These are phyloP conservation scores for Nasua narica DNA, from an alignment of 2,797 vertebrate species.

Conservation along the genomic window DNA sequence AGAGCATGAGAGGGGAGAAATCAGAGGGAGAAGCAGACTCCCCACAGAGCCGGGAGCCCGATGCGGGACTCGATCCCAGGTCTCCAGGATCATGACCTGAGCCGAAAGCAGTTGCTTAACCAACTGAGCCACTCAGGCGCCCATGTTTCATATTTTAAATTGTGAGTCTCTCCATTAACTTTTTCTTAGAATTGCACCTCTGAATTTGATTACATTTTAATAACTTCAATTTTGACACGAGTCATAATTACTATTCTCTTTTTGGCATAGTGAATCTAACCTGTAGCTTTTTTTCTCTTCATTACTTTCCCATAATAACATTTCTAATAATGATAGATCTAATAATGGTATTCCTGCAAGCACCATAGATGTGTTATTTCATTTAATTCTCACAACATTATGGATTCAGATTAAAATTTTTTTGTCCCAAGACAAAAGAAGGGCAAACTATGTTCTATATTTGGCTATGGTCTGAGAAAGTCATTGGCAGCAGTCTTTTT, in stretches of 20 bases:
- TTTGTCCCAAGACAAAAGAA: background rate
- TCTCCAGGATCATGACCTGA: too few relatives aligned
- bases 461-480: background rate
- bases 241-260: constrained; percentile 1
- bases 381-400: background rate
- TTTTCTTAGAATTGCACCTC: constrained; percentile 31
- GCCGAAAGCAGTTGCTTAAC: too few relatives aligned
- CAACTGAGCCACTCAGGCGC: too few relatives aligned
- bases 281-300: background rate
- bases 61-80: too few relatives aligned
- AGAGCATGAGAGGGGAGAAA: too few relatives aligned
- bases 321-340: background rate
- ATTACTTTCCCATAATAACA: background rate
- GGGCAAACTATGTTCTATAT: background rate
- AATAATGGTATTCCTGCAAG: background rate
- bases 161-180: background rate
- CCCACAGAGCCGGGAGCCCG: too few relatives aligned
- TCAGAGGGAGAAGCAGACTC: too few relatives aligned
- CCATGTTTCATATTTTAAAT: constrained; percentile 34
- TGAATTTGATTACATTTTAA: constrained; percentile 40
- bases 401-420: background rate
- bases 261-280: background rate
- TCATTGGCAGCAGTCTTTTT: background rate
- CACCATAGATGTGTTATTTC: background rate
- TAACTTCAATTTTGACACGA: constrained; percentile 33